A percentile compares a stretch with the other conserved stretches of the same genome.
phyloP scores from a whole-genome alignment of 2,888 invertebrate genomes.

The Cantharis rustica region DNA sequence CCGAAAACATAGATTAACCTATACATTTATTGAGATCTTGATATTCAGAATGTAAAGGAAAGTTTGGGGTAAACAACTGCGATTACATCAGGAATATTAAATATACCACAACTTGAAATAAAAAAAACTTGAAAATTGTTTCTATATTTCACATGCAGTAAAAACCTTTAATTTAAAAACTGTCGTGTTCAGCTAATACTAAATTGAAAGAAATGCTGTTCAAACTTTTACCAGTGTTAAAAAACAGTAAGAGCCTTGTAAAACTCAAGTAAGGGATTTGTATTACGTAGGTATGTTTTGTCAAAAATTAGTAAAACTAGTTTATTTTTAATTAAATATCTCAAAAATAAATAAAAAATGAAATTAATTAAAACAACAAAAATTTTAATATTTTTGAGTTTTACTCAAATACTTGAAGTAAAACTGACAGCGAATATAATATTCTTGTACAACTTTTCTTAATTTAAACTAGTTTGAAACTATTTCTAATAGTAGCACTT shows the following conservation, averaged over 20 bases:
- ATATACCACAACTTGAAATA: neutral
- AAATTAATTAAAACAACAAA: neutral
- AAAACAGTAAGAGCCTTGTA: neutral
- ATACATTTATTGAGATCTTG: neutral
- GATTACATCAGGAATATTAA: neutral
- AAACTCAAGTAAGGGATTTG: neutral
- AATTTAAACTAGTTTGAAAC: too few relatives aligned
- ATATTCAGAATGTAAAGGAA: neutral
- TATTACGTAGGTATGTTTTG: neutral
- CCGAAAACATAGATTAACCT: neutral
- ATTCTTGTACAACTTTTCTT: too few relatives aligned
- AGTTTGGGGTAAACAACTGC: neutral
- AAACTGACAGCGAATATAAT: too few relatives aligned
- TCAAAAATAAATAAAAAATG: too few relatives aligned
- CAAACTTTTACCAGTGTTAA: neutral
- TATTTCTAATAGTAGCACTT: too few relatives aligned
- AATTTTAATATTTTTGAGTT: too few relatives aligned
- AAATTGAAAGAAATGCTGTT: neutral
- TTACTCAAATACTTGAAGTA: too few relatives aligned
- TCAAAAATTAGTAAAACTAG: neutral
- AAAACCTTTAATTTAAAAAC: neutral
- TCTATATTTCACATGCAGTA: neutral
- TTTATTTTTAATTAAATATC: neutral
- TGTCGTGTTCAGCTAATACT: neutral
- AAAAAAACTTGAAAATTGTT: neutral